Conservation (phyloP, 2,888 invertebrate species). For the Luffia ferchaultella region DNA sequence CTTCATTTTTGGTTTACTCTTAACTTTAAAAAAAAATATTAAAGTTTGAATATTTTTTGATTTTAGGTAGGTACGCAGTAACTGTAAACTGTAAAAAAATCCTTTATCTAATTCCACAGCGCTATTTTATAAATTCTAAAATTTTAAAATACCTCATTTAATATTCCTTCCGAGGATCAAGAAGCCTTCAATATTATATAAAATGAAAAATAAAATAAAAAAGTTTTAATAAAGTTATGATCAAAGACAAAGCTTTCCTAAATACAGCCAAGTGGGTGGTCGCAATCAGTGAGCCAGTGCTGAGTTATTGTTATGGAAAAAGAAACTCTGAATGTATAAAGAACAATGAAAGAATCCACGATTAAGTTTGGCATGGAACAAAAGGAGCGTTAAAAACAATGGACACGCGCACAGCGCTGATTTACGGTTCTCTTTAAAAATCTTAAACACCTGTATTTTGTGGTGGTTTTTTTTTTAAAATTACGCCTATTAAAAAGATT, state of each 20-base stretch:
- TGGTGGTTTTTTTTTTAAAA: too few relatives aligned
- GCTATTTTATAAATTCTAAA: background rate
- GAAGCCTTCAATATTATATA: background rate
- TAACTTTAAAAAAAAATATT: too few relatives aligned
- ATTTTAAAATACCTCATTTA: background rate
- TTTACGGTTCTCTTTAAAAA: background rate
- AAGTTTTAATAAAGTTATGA: background rate
- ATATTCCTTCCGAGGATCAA: too few relatives aligned
- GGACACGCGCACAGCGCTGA: background rate
- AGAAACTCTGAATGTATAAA: background rate
- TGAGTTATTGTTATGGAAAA: background rate
- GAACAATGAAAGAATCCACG: background rate
- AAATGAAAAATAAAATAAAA: background rate
- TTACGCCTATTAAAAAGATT: too few relatives aligned
- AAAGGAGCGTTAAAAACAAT: background rate
- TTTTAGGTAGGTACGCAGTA: too few relatives aligned
- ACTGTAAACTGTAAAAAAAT: too few relatives aligned
- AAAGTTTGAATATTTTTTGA: too few relatives aligned
- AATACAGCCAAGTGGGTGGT: background rate
- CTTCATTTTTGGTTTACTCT: too few relatives aligned
- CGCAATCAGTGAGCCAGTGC: background rate
- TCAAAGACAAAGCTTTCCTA: background rate
- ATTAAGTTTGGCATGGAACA: background rate
- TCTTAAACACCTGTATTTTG: background rate
- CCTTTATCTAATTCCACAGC: background rate